Evolutionary conservation across 2,797 vertebrate genomes (phyloP).

Genomic region (Streptopelia turtur): DNA sequence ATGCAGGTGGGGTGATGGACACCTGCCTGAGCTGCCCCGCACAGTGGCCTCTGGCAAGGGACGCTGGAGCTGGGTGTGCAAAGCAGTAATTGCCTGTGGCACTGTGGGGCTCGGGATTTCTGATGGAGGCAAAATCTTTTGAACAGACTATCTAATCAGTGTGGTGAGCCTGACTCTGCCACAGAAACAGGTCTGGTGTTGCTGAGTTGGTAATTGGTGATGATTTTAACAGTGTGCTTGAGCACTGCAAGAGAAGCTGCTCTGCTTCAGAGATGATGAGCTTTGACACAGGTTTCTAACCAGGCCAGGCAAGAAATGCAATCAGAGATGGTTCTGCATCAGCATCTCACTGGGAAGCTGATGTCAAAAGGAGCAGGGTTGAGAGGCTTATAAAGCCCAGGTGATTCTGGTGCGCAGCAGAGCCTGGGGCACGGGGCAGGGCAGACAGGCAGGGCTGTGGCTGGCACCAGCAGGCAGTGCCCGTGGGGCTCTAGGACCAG

Average conservation of each 20-base stretch:
- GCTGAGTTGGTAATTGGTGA: rapidly evolving
- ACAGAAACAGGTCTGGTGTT: not conserved
- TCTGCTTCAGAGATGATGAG: not conserved
- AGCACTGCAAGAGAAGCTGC: not conserved
- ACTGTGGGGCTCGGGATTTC: rapidly evolving
- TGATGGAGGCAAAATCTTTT: not conserved
- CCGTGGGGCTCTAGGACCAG: not conserved
- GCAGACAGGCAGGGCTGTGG: not conserved
- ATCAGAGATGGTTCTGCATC: not conserved
- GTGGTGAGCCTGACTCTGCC: not conserved
- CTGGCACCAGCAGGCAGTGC: not conserved
- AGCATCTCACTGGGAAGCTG: not conserved
- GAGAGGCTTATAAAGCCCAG: not conserved
- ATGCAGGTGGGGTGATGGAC: rapidly evolving
- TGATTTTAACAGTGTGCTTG: rapidly evolving
- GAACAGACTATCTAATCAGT: not conserved
- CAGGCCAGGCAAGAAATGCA: not conserved
- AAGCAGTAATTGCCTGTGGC: not conserved
- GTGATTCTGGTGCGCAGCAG: rapidly evolving
- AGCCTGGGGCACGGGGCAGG: not conserved
- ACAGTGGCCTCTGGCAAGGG: not conserved
- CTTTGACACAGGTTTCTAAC: not conserved
- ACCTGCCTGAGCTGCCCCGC: rapidly evolving
- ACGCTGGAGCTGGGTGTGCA: too few species aligned
- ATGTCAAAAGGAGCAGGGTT: not conserved